A percentile compares a stretch with the other conserved stretches of the same genome.
Evolutionary conservation across 2,888 invertebrate genomes (phyloP).

Genomic region (Tuberolachnus salignus): DNA sequence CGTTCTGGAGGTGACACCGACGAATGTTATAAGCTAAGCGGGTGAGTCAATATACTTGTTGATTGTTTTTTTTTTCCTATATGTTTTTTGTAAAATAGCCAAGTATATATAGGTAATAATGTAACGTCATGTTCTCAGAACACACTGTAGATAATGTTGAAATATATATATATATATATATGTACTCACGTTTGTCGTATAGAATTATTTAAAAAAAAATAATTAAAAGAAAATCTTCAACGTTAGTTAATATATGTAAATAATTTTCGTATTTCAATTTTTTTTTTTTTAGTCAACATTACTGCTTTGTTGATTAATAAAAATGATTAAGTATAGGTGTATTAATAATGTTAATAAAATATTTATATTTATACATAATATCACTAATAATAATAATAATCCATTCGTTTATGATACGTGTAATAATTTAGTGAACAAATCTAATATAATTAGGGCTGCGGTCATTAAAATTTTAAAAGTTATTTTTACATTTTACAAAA

Average conservation of each 20-base stretch:
- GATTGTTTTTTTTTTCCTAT: no score
- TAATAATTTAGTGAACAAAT: no score
- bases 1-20: conserved; percentile 33
- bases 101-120: no score
- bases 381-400: background rate
- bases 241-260: conserved; percentile 33
- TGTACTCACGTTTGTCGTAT: no score
- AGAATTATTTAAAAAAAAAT: no score
- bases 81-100: no score
- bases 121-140: background rate
- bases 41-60: conserved; percentile 10
- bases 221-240: conserved; percentile 3
- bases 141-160: background rate
- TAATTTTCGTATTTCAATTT: conserved; percentile 4
- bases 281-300: background rate
- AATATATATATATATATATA: no score
- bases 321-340: background rate
- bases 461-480: no score
- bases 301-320: background rate
- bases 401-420: background rate
- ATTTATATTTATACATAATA: no score
- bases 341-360: background rate
- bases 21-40: conserved; percentile 3
- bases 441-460: no score
- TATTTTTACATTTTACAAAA: no score